Evolutionary conservation across 2,888 invertebrate species (phyloP), one percentile per base, ranked within the genome.

Genomic region (Cephalotes varians): DNA sequence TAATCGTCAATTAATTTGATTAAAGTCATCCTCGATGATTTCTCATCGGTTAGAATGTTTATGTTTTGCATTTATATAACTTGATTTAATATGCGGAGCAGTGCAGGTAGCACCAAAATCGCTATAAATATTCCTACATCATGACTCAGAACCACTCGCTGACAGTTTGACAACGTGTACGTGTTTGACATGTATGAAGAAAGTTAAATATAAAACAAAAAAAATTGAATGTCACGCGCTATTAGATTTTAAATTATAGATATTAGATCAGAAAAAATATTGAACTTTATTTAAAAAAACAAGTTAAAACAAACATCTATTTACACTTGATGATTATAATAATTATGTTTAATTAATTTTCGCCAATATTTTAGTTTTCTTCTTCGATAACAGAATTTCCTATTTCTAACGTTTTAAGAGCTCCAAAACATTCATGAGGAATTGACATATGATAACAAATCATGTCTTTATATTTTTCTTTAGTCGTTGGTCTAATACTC

Each of bases 111-210:
- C 34, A 71, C 25, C 21, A 34, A 56, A 12, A 72, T 56, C 25
- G 31, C 69, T 71, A 71, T 72, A 56, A 72, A 72, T 72, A 72
- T 72, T 72, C 28, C 25, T n/a, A 7, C 18, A 25, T 56, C 71
- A 25, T 71, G 28, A 72, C 37, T 72, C 56, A 56, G 56, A 56
- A 21, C 9, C 12, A 37, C 34, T 65, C 25, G 37, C 62, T 18
- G 21, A 47, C 18, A 5, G 18, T 54, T 37, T 54, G 56, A 54
- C 69, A 51, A 31, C 49, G 3, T n/a, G n/a, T 67, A 28, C 18
- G 10, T 67, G n/a, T 31, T 28, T 67, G 28, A 34, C 1, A 34
- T 69, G 21, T 34, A 21, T 5, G 34, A 34, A 31, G 15, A 28
- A 51, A 15, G 9, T 69, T 51, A 51, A 69, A 51, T 15, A 49